Evolutionary conservation across 2,113 vertebrate genomes (phyloP), one percentile per base, ranked within the genome.

Genomic region (Capricornis sumatraensis): DNA sequence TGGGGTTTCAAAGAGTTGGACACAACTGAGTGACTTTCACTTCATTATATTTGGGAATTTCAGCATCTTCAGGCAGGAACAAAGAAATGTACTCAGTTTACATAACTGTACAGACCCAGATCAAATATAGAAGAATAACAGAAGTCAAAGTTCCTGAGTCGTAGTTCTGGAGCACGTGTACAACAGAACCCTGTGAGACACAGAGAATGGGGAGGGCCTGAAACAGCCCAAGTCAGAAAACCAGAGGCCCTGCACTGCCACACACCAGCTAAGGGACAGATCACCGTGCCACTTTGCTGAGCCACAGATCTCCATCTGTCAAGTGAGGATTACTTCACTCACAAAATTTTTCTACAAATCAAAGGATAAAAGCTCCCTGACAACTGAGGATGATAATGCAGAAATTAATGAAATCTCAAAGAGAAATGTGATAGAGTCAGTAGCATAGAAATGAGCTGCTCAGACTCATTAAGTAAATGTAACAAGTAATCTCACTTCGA

Each of bases 361-460:
- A 19, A 86, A 64, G 28, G 11, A n/a, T 67, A 67, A 84, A 74
- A 84, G 27, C 90, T 17, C 28, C 64, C 57, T 84, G 25, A 25
- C 47, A 94, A 62, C 67, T n/a, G 25, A 95, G 33, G 67, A 96
- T 50, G 15, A 76, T 21, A 71, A 57, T 7, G 25, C 36, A 90
- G 85, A 97, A 94, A 57, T 74, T 50, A 93, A 92, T 55, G 7
- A 33, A 96, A 79, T 74, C 28, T 81, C 62, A 89, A 28, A n/a
- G n/a, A 86, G 74, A 89, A 89, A 88, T 71, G 50, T 13, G 43
- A 28, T 53, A 50, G 7, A 64, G 78, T 83, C 28, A 19, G 9
- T 86, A 96, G 52, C 30, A 91, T 36, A 87, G 58, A 94, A 82
- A 62, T 94, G 94, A 94, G 25, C 13, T 82, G 60, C 50, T 76